These are phyloP conservation scores for Rhadina sibilatrix DNA, from an alignment of 2,113 vertebrate species.

Conservation along the genomic window DNA sequence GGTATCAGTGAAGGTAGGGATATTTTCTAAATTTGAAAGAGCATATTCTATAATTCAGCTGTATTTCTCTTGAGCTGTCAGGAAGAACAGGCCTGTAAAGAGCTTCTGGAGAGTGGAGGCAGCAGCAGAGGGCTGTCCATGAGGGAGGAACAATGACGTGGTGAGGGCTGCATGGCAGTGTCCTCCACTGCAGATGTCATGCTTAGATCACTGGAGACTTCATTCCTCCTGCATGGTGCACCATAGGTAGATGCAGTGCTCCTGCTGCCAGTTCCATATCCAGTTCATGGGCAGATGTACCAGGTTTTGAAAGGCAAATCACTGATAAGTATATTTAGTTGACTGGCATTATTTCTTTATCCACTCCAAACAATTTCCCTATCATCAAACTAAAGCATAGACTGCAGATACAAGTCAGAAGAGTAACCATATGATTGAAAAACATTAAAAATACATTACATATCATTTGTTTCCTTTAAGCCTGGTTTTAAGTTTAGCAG, in stretches of 20 bases:
- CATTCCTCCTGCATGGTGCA: fast-evolving
- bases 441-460: neutral
- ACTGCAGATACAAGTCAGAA: fast-evolving
- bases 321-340: neutral
- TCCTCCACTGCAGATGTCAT: neutral
- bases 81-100: neutral
- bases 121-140: neutral
- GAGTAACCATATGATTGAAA: fast-evolving
- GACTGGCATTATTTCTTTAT: neutral
- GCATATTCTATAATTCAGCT: neutral
- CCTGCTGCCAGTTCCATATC: too few relatives aligned
- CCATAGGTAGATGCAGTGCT: fast-evolving
- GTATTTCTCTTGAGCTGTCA: neutral
- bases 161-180: neutral
- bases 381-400: neutral
- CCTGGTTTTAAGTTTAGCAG: neutral
- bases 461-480: neutral
- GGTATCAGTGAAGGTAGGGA: neutral
- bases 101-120: neutral
- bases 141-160: neutral
- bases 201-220: neutral
- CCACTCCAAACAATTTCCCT: neutral
- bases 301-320: neutral
- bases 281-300: neutral
- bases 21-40: neutral